phyloP scores from a whole-genome alignment of 2,797 vertebrate genomes.

The Takifugu rubripes region DNA sequence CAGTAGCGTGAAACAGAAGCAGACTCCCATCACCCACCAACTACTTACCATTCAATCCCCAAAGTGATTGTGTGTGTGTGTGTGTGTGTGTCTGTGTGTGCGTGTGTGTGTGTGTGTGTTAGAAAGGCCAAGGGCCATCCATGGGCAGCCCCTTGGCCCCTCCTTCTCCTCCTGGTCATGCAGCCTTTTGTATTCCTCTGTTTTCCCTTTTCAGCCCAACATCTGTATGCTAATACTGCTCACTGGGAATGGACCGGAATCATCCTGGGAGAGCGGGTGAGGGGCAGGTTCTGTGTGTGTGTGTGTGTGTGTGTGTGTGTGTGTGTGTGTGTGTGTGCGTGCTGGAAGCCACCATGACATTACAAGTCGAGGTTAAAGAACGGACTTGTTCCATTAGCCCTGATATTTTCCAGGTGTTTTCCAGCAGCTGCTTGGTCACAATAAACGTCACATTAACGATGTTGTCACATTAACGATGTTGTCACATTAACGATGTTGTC shows the following conservation, averaged over 20 bases:
- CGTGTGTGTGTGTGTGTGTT: conserved; percentile 17
- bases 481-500: too few relatives aligned
- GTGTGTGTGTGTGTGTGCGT: background rate
- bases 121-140: conserved; percentile 61
- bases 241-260: conserved; percentile 57
- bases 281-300: conserved; percentile 13
- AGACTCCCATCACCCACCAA: conserved; percentile 52
- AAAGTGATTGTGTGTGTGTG: background rate
- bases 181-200: conserved; percentile 60
- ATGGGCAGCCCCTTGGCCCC: conserved; percentile 34
- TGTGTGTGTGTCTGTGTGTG: conserved; percentile 14
- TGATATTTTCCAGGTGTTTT: too few relatives aligned
- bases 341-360: too few relatives aligned
- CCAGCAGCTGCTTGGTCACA: too few relatives aligned
- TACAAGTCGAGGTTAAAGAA: too few relatives aligned
- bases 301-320: conserved; percentile 7
- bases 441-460: too few relatives aligned
- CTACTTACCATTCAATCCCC: conserved; percentile 52
- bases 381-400: too few relatives aligned
- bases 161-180: conserved; percentile 45
- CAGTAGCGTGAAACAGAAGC: conserved; percentile 38
- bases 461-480: too few relatives aligned
- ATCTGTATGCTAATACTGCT: conserved; percentile 81
- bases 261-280: conserved; percentile 53
- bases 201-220: conserved; percentile 73